Evolutionary conservation across 2,113 vertebrate genomes (phyloP), one percentile per base, ranked within the genome.

Genomic region (Calidris pugnax): DNA sequence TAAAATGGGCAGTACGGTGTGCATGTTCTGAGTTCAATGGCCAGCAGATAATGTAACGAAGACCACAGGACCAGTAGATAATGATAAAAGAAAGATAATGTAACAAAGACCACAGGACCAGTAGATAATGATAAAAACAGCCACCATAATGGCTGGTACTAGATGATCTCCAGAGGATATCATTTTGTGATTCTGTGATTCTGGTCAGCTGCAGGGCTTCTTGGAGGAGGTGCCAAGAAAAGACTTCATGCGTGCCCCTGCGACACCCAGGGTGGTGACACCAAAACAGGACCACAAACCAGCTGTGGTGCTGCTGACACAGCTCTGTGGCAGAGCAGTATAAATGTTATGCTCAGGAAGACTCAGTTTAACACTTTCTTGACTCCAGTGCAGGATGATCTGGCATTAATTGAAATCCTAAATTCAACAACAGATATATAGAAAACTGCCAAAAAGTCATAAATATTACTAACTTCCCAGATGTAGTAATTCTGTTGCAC

Each of bases 1-100:
- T 3, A 2, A 71, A 73, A 64, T 0, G 3, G 41, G 43, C 22
- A 57, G 37, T 12, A 50, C 1, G 1, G 21, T 4, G 76, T 77
- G 53, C 43, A 19, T 1, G 4, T 35, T 45, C 50, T 0, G 4
- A 45, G 23, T 41, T n/a, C 64, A 77, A 66, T 0, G 11, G 28
- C 17, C 68, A 91, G 32, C 18, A 75, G 28, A 8, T 7, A 67
- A 85, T 13, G 10, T 66, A 59, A 56, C 1, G 3, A 83, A 51
- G 69, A 77, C 18, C 57, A 76, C 27, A 66, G 37, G 47, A 32
- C 15, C 1, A 3, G 27, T n/a, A n/a, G n/a, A n/a, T n/a, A n/a
- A n/a, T n/a, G n/a, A n/a, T n/a, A n/a, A n/a, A 39, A 39, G 10
- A 39, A 39, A 75, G 28, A 8, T 7, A 67, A 85, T 13, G 10